phyloP scores from a whole-genome alignment of 2,797 vertebrate genomes.

The Molossus alvarezi region DNA sequence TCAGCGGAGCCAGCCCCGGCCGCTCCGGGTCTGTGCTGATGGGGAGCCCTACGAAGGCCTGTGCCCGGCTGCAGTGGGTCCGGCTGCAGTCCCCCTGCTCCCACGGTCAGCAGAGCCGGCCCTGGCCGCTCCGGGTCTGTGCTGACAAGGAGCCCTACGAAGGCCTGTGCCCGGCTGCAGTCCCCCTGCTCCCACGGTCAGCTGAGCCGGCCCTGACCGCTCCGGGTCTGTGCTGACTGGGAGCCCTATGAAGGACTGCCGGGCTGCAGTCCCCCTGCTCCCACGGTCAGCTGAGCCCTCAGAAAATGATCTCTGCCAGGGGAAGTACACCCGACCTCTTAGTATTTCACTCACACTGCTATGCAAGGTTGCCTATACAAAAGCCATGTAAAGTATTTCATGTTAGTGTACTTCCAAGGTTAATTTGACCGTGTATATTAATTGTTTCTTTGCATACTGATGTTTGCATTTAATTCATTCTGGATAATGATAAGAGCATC shows the following conservation, averaged over 20 bases:
- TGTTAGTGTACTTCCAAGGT: background rate
- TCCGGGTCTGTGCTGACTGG: background rate
- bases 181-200: background rate
- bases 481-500: background rate
- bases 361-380: background rate
- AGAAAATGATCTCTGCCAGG: background rate
- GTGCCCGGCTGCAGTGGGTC: rapidly evolving
- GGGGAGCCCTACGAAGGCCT: no score
- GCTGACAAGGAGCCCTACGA: no score
- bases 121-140: background rate
- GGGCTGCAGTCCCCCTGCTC: rapidly evolving
- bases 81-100: no score
- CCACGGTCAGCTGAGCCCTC: background rate
- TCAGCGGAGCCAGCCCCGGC: no score
- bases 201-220: no score
- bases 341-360: rapidly evolving
- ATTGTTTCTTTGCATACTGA: background rate
- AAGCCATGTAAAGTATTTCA: background rate
- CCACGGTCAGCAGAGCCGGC: rapidly evolving
- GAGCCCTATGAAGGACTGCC: no score
- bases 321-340: rapidly evolving
- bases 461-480: background rate
- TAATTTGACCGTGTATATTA: background rate
- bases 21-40: no score
- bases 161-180: rapidly evolving